Evolutionary conservation across 2,797 vertebrate species (phyloP), one percentile per base, ranked within the genome.

Genomic region (Premnoplex brunnescens): DNA sequence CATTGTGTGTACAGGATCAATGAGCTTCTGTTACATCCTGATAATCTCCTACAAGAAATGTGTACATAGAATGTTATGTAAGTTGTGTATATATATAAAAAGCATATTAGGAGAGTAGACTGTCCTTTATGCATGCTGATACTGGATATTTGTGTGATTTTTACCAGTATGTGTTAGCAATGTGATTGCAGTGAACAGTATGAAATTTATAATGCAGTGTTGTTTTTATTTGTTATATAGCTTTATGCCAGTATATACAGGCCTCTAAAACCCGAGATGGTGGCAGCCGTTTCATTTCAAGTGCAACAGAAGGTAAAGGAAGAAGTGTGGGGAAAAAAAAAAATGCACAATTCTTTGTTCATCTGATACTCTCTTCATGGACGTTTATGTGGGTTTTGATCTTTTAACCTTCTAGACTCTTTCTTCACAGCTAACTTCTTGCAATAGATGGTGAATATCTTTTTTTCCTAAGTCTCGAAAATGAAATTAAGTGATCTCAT

Each of bases 171-270:
- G n/a, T 86, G 66, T 81, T 89, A 89, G 82, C 5, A 21, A 62
- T 1, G 0, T 85, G 66, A 86, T 85, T 14, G 1, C 19, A 55
- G 63, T 76, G 43, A 9, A 60, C 63, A 67, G 22, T 95, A 96
- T 92, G 85, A 94, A 89, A 88, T 97, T 58, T 98, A 71, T 98
- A 98, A 98, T 98, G 97, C 98, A 97, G 95, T 99, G 98, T 99
- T 99, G 98, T 99, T 99, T 97, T 99, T 98, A 98, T 99, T 98
- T 99, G 98, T 99, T 98, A 98, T 99, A 98, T 99, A 99, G 99
- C 99, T 97, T 99, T 99, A 99, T 99, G 99, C 99, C 99, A 99
- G 98, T 99, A 99, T 99, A 99, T 99, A 98, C 98, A 99, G 97
- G 99, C 99, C 98, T 99, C 99, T 99, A 99, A 99, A 99, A 98